Percentiles rank a stretch among this genome's conserved stretches.
phyloP scores from a whole-genome alignment of 2,888 invertebrate species.

The Caenorhabditis auriculariae region DNA sequence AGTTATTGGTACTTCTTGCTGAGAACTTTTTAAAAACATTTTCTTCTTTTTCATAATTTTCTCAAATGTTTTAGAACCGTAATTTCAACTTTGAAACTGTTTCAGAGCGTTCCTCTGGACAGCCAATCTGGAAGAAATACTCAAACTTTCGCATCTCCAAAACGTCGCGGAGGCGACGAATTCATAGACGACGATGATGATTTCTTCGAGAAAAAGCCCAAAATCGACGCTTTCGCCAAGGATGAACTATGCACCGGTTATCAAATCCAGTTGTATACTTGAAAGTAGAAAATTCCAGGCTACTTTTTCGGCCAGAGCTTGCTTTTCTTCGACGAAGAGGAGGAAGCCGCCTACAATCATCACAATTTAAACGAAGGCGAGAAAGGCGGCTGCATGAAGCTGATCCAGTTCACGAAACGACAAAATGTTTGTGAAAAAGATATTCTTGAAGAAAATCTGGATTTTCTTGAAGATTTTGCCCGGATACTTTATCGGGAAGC shows the following conservation, averaged over 20 bases:
- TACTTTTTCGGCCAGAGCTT: constrained; percentile 22
- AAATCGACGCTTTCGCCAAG: not conserved
- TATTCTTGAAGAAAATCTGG: not conserved
- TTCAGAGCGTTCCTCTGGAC: no score
- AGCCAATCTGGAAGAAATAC: no score
- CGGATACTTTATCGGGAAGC: constrained; percentile 26
- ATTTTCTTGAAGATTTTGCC: constrained; percentile 19
- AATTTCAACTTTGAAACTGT: no score
- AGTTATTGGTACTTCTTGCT: no score
- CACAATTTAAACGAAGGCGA: constrained; percentile 42
- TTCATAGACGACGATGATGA: no score
- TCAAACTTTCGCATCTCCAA: no score
- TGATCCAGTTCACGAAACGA: constrained; percentile 34
- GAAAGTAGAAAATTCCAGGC: not conserved
- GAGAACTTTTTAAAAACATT: no score
- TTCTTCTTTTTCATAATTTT: no score
- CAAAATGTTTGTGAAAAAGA: no score
- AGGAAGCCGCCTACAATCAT: constrained; percentile 21
- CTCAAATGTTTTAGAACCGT: no score
- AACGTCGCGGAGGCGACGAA: no score
- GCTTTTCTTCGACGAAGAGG: constrained; percentile 23
- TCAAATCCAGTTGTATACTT: constrained; percentile 2
- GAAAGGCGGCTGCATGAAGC: constrained; percentile 33
- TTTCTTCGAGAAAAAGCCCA: not conserved
- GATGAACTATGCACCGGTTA: constrained; percentile 5